phyloP scores from a whole-genome alignment of 2,888 invertebrate genomes.

The Caenorhabditis virilis region DNA sequence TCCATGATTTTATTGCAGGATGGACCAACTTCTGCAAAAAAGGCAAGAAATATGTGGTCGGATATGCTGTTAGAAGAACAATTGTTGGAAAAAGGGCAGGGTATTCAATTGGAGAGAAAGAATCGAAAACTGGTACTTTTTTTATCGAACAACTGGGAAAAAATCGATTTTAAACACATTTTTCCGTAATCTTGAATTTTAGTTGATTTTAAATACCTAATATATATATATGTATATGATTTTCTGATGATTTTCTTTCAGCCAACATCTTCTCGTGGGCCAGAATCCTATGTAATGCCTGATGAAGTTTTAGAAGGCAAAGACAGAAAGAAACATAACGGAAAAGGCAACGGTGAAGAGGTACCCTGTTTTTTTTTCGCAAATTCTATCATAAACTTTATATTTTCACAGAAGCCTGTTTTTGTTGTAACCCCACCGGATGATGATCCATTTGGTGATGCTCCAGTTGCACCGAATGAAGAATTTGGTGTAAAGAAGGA shows the following conservation, averaged over 20 bases:
- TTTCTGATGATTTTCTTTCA: too few relatives aligned
- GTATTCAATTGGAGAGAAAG: slow-evolving; percentile 19
- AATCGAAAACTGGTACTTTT: slow-evolving; percentile 12
- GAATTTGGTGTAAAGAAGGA: slow-evolving; percentile 40
- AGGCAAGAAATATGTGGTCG: slow-evolving; percentile 32
- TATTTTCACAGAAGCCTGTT: slow-evolving; percentile 17
- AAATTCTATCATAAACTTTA: too few relatives aligned
- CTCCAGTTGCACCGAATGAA: slow-evolving; percentile 36
- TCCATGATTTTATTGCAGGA: too few relatives aligned
- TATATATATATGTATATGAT: too few relatives aligned
- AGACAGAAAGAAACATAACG: slow-evolving; percentile 1
- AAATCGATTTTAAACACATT: too few relatives aligned
- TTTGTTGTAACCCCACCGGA: slow-evolving; percentile 43
- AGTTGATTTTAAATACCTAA: too few relatives aligned
- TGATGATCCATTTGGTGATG: slow-evolving; percentile 52
- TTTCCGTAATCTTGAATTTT: too few relatives aligned
- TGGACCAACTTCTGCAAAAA: slow-evolving; percentile 20
- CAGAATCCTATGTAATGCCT: slow-evolving; percentile 30
- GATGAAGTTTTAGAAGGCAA: slow-evolving; percentile 5
- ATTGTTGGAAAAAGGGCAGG: slow-evolving; percentile 23
- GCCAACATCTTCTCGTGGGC: slow-evolving; percentile 21
- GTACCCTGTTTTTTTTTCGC: too few relatives aligned
- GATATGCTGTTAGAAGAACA: slow-evolving; percentile 39
- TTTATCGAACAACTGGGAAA: too few relatives aligned
- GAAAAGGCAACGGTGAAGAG: not conserved